Conservation (phyloP, 2,888 invertebrate species). For the Helicoverpa assulta region DNA sequence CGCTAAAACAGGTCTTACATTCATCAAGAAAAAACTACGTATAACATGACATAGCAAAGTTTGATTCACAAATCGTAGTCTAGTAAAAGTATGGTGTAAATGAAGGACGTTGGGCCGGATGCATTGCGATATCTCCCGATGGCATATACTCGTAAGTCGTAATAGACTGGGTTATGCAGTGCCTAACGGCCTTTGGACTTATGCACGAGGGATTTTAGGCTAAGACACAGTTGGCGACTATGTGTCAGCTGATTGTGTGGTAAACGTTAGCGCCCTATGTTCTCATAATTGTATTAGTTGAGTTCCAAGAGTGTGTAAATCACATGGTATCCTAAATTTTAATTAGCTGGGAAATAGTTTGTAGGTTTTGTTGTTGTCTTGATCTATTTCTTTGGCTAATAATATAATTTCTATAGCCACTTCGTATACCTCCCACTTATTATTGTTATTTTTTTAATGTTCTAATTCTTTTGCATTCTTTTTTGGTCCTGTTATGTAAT, state of each 20-base stretch:
- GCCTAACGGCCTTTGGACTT: constrained; percentile 16
- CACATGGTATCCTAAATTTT: not conserved
- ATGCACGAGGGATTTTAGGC: constrained; percentile 25
- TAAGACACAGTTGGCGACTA: constrained; percentile 9
- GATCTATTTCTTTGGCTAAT: too few species aligned
- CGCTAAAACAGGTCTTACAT: not conserved
- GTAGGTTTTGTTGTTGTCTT: not conserved
- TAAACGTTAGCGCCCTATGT: not conserved
- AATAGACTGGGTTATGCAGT: constrained; percentile 34
- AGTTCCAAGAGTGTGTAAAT: not conserved
- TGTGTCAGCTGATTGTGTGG: not conserved
- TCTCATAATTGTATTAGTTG: not conserved
- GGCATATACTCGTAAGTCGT: constrained; percentile 37
- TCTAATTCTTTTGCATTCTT: too few species aligned
- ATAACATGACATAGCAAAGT: constrained; percentile 15
- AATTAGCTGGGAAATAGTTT: not conserved
- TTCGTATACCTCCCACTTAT: too few species aligned
- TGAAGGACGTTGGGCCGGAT: constrained; percentile 73
- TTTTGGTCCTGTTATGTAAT: too few species aligned
- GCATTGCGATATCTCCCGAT: constrained; percentile 62
- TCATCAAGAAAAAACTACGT: not conserved
- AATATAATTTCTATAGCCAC: too few species aligned
- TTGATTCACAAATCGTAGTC: constrained; percentile 59
- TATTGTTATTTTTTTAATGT: too few species aligned
- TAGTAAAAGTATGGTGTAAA: constrained; percentile 71